Conservation (phyloP, 2,113 vertebrate genomes). For the Callocephalon fimbriatum region DNA sequence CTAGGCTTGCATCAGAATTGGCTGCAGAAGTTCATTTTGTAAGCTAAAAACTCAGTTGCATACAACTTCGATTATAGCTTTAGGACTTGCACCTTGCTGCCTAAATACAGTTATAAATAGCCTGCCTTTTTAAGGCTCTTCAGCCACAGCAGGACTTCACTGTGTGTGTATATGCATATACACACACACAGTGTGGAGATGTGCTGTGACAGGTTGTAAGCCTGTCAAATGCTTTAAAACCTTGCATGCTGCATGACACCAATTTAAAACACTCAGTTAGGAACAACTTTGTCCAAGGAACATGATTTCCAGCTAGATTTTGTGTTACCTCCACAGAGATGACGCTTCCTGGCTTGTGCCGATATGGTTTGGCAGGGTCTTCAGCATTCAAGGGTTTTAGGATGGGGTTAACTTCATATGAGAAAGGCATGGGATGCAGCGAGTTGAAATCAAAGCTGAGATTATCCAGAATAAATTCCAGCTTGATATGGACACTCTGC, state of each 20-base stretch:
- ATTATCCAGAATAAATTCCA: slow-evolving; percentile 93
- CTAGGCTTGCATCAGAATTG: neutral
- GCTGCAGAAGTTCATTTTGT: neutral
- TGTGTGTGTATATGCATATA: neutral
- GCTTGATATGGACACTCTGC: slow-evolving; percentile 71
- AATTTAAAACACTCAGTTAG: neutral
- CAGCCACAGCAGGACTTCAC: neutral
- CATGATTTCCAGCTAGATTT: neutral
- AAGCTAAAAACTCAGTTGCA: neutral
- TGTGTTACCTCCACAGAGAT: slow-evolving; percentile 92
- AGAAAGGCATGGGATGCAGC: slow-evolving; percentile 84
- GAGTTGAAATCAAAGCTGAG: slow-evolving; percentile 88
- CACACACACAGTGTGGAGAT: neutral
- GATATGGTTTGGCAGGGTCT: slow-evolving; percentile 85
- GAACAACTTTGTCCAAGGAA: neutral
- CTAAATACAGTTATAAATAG: neutral
- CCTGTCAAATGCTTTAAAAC: neutral
- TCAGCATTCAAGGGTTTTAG: slow-evolving; percentile 85
- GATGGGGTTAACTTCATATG: slow-evolving; percentile 87
- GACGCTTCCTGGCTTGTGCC: slow-evolving; percentile 96
- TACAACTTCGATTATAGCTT: neutral
- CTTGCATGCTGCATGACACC: neutral
- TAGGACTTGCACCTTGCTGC: neutral
- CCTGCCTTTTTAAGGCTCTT: neutral
- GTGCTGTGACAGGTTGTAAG: neutral